phyloP scores from a whole-genome alignment of 2,113 vertebrate genomes.

The Fulmarus glacialis region DNA sequence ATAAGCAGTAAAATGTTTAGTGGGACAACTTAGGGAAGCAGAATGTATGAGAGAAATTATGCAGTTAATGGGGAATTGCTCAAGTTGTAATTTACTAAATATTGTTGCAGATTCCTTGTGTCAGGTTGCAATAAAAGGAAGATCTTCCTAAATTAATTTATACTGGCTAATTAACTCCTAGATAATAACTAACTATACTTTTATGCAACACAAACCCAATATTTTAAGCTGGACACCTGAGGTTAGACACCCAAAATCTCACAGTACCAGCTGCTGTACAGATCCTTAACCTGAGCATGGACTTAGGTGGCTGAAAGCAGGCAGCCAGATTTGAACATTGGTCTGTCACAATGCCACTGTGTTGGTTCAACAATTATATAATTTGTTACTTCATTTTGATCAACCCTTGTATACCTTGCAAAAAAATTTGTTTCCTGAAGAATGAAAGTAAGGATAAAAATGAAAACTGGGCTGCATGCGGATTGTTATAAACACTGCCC shows the following conservation, averaged over 20 bases:
- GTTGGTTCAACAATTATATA: neutral
- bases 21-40: neutral
- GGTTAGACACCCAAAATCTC: neutral
- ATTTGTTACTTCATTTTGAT: neutral
- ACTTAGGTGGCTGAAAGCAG: neutral
- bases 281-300: neutral
- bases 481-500: neutral
- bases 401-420: neutral
- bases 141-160: conserved; percentile 20
- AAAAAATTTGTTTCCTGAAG: neutral
- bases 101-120: conserved; percentile 6
- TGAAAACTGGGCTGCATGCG: neutral
- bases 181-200: neutral
- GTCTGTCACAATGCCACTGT: neutral
- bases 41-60: conserved; percentile 19
- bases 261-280: neutral
- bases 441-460: neutral
- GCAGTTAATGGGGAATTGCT: conserved; percentile 1
- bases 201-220: neutral
- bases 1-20: conserved; percentile 31
- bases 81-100: conserved; percentile 36
- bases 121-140: conserved; percentile 21
- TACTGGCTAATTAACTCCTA: conserved; percentile 21
- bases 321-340: neutral
- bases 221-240: neutral